Base-by-base conservation (phyloP, 2,113 vertebrate species). In the Pseudonaja textilis region DNA sequence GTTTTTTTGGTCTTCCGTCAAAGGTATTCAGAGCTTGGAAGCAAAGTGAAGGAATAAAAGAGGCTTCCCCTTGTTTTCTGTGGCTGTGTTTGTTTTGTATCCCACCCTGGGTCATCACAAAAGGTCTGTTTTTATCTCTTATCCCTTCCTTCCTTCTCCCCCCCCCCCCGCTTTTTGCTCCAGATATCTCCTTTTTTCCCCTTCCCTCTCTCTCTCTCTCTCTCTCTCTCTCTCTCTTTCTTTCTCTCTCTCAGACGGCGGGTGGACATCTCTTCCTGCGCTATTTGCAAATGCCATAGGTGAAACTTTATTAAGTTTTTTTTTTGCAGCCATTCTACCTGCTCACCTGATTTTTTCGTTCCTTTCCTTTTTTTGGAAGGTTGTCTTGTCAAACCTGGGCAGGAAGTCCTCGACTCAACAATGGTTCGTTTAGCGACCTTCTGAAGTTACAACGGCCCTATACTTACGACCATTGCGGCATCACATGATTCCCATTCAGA, bases 261-360 rank as follows among this genome's bases (percentile, higher is more conserved):
- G 55, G 20, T 56, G 55, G 55, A 56, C 96, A 96, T 96, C 96
- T 95, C 85, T 95, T 95, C 29, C 93, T 89, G 93, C 89, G 88
- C 95, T 93, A 92, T 94, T 34, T 95, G 95, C 95, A 94, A 96
- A 96, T 91, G 95, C 95, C 88, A 87, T 95, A 89, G 85, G 95
- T 95, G 96, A 95, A 96, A 97, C 96, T 96, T 96, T 96, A 22
- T 97, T 93, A 97, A 95, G 94, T 4, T 55, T 55, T 55, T 56
- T 95, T 93, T 97, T 96, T 95, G 96, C 95, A 95, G 59, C 59
- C 10, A 3, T 11, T 10, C 55, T 56, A 56, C 18, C 55, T 14
- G 22, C 96, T 95, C 95, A 95, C 96, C 93, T 92, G 90, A 94
- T 89, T 92, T 52, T 90, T 94, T 85, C 89, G 85, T 94, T 94